Conservation (phyloP, 2,888 invertebrate genomes). For the Ennomos quercinarius region DNA sequence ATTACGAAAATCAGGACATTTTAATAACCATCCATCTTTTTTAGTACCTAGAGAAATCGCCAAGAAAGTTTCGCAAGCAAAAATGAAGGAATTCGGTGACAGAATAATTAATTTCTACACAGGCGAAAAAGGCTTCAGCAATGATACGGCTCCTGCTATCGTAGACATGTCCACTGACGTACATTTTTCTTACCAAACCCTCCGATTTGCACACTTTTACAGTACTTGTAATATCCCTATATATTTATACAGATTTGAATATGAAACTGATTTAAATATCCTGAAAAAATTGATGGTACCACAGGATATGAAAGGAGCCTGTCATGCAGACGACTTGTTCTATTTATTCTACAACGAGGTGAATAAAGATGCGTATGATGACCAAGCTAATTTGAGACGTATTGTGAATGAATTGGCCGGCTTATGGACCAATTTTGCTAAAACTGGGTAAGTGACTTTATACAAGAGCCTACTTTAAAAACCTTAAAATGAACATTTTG, state of each 20-base stretch:
- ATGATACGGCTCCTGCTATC: slow-evolving; percentile 47
- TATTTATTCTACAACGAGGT: slow-evolving; percentile 70
- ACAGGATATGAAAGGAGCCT: slow-evolving; percentile 60
- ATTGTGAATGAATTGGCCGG: slow-evolving; percentile 67
- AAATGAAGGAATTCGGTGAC: slow-evolving; percentile 53
- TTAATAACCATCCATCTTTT: slow-evolving; percentile 55
- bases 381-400: slow-evolving; percentile 55
- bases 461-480: too few relatives aligned
- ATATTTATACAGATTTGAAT: slow-evolving; percentile 65
- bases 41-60: slow-evolving; percentile 60
- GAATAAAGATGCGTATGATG: slow-evolving; percentile 60
- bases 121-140: slow-evolving; percentile 47
- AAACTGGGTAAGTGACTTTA: slow-evolving; percentile 54
- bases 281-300: slow-evolving; percentile 51
- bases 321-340: slow-evolving; percentile 78
- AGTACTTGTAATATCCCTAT: slow-evolving; percentile 43
- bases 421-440: slow-evolving; percentile 76
- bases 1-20: slow-evolving; percentile 47
- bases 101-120: slow-evolving; percentile 60
- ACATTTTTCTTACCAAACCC: slow-evolving; percentile 56
- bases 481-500: too few relatives aligned
- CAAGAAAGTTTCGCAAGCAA: slow-evolving; percentile 43
- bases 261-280: slow-evolving; percentile 62
- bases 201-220: slow-evolving; percentile 59
- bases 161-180: slow-evolving; percentile 56